Conservation (phyloP, 2,888 invertebrate species). For the Volucella bombylans region DNA sequence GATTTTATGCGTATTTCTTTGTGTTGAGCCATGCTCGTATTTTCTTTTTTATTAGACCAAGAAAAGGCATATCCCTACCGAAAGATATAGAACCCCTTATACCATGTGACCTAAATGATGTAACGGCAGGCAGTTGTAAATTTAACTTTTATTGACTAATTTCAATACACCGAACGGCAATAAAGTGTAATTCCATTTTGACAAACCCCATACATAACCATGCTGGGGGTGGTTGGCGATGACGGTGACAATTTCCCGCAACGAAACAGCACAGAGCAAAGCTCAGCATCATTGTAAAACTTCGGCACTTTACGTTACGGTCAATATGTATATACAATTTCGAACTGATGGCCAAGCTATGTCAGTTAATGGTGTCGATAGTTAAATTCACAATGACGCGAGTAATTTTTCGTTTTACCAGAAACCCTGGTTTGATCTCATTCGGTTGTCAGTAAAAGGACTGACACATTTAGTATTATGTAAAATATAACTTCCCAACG, state of each 20-base stretch:
- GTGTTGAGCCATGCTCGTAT: constrained; percentile 55
- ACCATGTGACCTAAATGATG: constrained; percentile 65
- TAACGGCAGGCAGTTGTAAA: constrained; percentile 71
- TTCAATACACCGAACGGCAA: constrained; percentile 72
- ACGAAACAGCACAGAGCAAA: background rate
- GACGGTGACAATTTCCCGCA: no score
- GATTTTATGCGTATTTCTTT: constrained; percentile 59
- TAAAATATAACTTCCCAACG: constrained; percentile 31
- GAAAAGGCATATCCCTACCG: constrained; percentile 60
- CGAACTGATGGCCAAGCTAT: constrained; percentile 43
- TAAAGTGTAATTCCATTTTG: constrained; percentile 72
- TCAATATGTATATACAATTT: constrained; percentile 61
- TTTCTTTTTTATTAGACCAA: constrained; percentile 69
- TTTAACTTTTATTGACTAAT: constrained; percentile 74
- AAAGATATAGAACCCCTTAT: constrained; percentile 50
- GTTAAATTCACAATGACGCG: constrained; percentile 59
- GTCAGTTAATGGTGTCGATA: constrained; percentile 55
- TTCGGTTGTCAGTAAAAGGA: background rate
- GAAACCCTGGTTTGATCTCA: background rate
- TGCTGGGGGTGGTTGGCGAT: background rate
- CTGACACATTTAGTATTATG: constrained; percentile 13
- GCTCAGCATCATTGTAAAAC: constrained; percentile 23
- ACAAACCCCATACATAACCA: constrained; percentile 36
- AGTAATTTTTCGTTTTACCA: constrained; percentile 12
- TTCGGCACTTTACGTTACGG: constrained; percentile 57